Conservation (phyloP, 2,888 invertebrate species). For the Ischnura elegans region DNA sequence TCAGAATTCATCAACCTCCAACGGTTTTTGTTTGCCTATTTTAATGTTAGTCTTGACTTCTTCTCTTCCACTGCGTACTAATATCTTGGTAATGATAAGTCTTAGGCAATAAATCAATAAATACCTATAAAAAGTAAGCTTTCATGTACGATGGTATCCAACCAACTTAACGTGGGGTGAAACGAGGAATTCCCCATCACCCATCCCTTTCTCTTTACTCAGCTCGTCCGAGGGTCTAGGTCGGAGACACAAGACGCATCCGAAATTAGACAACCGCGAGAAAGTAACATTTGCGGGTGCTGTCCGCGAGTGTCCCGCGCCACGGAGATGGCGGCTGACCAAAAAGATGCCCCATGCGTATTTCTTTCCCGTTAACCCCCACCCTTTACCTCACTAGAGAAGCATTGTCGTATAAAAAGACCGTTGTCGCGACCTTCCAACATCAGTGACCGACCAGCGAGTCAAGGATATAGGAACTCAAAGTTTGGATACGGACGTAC, state of each 20-base stretch:
- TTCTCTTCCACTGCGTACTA: no score
- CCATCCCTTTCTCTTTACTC: neutral
- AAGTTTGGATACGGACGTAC: neutral
- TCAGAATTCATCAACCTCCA: no score
- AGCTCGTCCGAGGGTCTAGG: slow-evolving; percentile 47
- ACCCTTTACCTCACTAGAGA: neutral
- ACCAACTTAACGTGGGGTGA: no score
- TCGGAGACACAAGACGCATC: slow-evolving; percentile 40
- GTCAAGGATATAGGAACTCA: neutral
- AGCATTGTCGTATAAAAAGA: slow-evolving; percentile 56
- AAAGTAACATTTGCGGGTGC: slow-evolving; percentile 5
- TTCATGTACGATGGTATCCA: no score
- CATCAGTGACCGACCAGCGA: slow-evolving; percentile 42
- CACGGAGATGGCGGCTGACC: slow-evolving; percentile 18
- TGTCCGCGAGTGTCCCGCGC: neutral
- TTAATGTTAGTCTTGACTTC: no score
- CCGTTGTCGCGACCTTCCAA: slow-evolving; percentile 1
- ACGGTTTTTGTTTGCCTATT: no score
- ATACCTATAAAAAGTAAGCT: no score
- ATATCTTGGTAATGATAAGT: no score
- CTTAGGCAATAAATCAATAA: no score
- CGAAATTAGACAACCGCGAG: slow-evolving; percentile 39
- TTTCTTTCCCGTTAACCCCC: neutral
- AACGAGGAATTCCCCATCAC: neutral
- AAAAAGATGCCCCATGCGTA: neutral